Evolutionary conservation across 1,140 invertebrate species (phyloP), one percentile per base, ranked within the genome.

Genomic region (Philopotamus ludificatus): DNA sequence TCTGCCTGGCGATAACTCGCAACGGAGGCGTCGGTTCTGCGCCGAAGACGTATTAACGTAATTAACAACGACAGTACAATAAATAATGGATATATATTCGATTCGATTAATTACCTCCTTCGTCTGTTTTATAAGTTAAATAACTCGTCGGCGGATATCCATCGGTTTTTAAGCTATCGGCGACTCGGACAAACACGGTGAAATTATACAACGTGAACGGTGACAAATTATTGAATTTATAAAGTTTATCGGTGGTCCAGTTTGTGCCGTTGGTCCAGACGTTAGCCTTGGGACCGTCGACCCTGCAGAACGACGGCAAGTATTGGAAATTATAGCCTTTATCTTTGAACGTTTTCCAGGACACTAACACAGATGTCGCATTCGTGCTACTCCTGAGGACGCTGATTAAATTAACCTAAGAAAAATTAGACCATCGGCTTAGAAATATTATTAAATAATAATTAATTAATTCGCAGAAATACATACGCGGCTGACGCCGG

Each of bases 141-240:
- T 85, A 89, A 63, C 85, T 83, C 8, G 81, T 81, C 1, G 89
- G 87, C 1, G 84, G 80, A 59, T 84, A 87, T 0, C 79, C 81
- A n/a, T 75, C 73, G 16, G 63, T 70, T 39, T 73, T 74, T 12
- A 77, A 75, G 0, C 73, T 76, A 64, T 77, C 77, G 67, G 83
- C 83, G 3, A 85, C 70, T 50, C 83, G 77, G 0, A 89, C 86
- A 72, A 88, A 92, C 4, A 93, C 86, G 0, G 89, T 92, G 45
- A 92, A 77, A 70, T 92, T 91, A 72, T 93, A 93, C 0, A 77
- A 74, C 0, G 90, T 92, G 68, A 79, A 90, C 0, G 92, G 86
- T 63, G 83, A 77, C 1, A 93, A 76, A 59, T 84, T 75, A 0
- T 76, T 83, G 71, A 93, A 91, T 55, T 78, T 81, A 72, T 82